Evolutionary conservation across 2,797 vertebrate species (phyloP).

Genomic region (Ibycter americanus): DNA sequence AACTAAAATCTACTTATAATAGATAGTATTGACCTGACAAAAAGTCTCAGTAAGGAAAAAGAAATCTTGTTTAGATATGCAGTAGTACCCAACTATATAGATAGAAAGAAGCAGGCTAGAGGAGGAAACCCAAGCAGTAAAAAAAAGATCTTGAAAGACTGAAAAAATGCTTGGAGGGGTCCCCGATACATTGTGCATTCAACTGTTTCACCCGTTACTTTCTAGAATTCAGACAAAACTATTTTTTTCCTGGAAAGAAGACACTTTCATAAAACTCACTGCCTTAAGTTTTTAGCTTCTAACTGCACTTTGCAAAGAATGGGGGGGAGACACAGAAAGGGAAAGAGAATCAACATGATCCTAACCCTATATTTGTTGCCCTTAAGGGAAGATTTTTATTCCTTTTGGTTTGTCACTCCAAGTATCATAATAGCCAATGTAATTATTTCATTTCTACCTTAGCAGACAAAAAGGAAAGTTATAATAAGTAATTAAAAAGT

Average conservation of each 20-base stretch:
- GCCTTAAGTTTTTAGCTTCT: not conserved
- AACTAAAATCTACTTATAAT: too few relatives aligned
- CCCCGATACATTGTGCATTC: not conserved
- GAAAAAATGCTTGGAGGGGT: not conserved
- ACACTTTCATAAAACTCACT: not conserved
- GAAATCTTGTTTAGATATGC: not conserved
- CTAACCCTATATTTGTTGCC: not conserved
- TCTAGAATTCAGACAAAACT: not conserved
- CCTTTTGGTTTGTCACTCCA: not conserved
- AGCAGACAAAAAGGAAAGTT: not conserved
- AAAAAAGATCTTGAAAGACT: not conserved
- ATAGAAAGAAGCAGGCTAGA: not conserved
- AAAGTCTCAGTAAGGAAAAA: not conserved
- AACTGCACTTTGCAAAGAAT: not conserved
- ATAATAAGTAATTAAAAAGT: not conserved
- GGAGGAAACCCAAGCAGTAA: not conserved
- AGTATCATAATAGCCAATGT: not conserved
- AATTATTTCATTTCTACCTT: not conserved
- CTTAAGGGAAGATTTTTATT: not conserved
- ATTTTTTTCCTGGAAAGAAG: not conserved
- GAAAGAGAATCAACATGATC: not conserved
- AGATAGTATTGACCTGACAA: not conserved
- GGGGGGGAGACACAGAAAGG: not conserved
- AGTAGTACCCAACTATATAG: not conserved
- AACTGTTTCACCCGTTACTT: not conserved